Conservation (phyloP, 2,797 vertebrate genomes). For the Sebastolobus alascanus region DNA sequence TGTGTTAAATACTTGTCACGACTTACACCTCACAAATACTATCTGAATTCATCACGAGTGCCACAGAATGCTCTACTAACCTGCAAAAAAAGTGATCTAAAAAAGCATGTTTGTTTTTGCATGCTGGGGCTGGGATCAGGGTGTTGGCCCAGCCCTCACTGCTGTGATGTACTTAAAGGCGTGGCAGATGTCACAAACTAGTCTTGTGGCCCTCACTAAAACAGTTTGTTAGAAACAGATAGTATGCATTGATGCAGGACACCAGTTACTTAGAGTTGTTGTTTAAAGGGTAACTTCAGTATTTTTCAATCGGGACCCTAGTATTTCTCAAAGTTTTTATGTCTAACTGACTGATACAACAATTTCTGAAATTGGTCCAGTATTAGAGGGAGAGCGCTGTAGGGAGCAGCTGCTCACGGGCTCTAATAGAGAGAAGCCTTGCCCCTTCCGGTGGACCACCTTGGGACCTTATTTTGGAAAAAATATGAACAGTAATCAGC, state of each 20-base stretch:
- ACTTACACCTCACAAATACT: neutral
- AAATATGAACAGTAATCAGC: too few species aligned
- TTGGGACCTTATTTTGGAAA: too few species aligned
- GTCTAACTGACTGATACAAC: too few species aligned
- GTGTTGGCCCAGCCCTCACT: neutral
- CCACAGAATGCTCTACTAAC: conserved; percentile 7
- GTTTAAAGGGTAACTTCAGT: too few species aligned
- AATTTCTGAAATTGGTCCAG: too few species aligned
- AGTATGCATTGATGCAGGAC: neutral
- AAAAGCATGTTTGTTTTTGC: conserved; percentile 19
- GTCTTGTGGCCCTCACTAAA: neutral
- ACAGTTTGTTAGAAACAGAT: neutral
- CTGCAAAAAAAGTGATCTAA: neutral
- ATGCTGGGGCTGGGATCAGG: conserved; percentile 6
- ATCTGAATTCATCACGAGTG: neutral
- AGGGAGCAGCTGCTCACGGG: too few species aligned
- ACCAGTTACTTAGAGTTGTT: neutral
- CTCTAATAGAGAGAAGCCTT: too few species aligned
- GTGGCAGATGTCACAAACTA: neutral
- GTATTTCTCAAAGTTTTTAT: too few species aligned
- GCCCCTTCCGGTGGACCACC: too few species aligned
- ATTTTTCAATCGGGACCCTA: too few species aligned
- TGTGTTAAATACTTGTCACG: neutral
- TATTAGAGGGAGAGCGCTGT: too few species aligned
- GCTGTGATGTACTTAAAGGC: neutral